These are phyloP conservation scores for Ceratina calcarata DNA, from an alignment of 1,140 invertebrate genomes.

Conservation along the genomic window DNA sequence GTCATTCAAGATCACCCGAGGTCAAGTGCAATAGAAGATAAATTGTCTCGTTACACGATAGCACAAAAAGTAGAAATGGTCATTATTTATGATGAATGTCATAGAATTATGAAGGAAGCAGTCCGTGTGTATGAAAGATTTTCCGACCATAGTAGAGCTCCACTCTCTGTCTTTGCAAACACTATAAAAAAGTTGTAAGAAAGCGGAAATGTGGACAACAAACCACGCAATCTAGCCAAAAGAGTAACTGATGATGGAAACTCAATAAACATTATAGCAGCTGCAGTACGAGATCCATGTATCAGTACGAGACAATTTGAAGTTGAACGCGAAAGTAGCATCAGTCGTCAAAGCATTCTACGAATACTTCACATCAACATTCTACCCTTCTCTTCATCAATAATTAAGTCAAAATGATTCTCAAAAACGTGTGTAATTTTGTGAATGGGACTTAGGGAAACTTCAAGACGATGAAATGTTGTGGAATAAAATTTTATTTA, in stretches of 20 bases:
- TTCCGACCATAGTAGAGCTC: constrained; percentile 1
- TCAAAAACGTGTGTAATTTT: background rate
- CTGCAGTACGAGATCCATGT: background rate
- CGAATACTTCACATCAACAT: constrained; percentile 1
- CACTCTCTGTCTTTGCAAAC: constrained; percentile 17
- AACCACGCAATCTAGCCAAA: background rate
- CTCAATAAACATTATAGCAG: constrained; percentile 8
- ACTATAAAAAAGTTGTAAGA: constrained; percentile 25
- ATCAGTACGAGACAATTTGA: constrained; percentile 8
- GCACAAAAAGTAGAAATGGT: too few relatives aligned
- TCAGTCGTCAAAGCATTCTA: constrained; percentile 1
- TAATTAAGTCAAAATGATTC: too few relatives aligned
- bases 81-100: too few relatives aligned
- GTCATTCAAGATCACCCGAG: too few relatives aligned
- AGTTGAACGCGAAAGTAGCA: constrained; percentile 13
- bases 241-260: constrained; percentile 10
- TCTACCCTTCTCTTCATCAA: constrained; percentile 18
- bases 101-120: background rate
- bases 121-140: constrained; percentile 22
- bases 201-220: constrained; percentile 11
- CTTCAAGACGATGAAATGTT: too few relatives aligned
- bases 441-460: background rate
- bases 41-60: too few relatives aligned
- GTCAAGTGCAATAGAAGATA: too few relatives aligned
- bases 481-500: constrained; percentile 1